A percentile compares a stretch with the other conserved stretches of the same genome.
These are phyloP conservation scores for Solenopsis fugax DNA, from an alignment of 1,140 invertebrate species.

Conservation along the genomic window DNA sequence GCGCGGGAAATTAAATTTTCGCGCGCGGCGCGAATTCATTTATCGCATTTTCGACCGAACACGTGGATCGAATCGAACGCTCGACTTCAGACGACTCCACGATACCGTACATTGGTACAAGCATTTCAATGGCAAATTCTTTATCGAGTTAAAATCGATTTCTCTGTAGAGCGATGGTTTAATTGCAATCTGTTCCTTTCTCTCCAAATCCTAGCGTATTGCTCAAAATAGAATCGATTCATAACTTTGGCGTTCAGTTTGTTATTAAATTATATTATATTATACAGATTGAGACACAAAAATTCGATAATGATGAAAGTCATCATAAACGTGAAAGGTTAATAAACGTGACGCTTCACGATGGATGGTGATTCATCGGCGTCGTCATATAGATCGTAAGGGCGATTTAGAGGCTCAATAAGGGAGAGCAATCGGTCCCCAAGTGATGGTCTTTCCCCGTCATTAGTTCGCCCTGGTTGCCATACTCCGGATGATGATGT, in stretches of 20 bases:
- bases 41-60: not conserved
- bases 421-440: conserved; percentile 55
- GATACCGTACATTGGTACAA: not conserved
- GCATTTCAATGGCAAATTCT: conserved; percentile 10
- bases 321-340: not conserved
- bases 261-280: not conserved
- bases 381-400: conserved; percentile 57
- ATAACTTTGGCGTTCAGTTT: not conserved
- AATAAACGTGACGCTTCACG: conserved; percentile 30
- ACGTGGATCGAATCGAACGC: not conserved
- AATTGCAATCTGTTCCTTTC: not conserved
- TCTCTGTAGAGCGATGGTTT: not conserved
- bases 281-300: conserved; percentile 6
- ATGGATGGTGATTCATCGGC: conserved; percentile 38
- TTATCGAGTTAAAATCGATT: not conserved
- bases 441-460: conserved; percentile 54
- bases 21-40: conserved; percentile 44
- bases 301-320: conserved; percentile 14
- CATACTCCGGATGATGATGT: conserved; percentile 63
- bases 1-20: conserved; percentile 65
- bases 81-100: not conserved
- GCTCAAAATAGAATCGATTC: not conserved
- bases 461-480: conserved; percentile 20
- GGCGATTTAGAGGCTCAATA: conserved; percentile 42
- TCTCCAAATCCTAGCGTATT: not conserved